A percentile compares a stretch with the other conserved stretches of the same genome.
These are phyloP conservation scores for Criorhina ranunculi DNA, from an alignment of 2,888 invertebrate genomes.

Conservation along the genomic window DNA sequence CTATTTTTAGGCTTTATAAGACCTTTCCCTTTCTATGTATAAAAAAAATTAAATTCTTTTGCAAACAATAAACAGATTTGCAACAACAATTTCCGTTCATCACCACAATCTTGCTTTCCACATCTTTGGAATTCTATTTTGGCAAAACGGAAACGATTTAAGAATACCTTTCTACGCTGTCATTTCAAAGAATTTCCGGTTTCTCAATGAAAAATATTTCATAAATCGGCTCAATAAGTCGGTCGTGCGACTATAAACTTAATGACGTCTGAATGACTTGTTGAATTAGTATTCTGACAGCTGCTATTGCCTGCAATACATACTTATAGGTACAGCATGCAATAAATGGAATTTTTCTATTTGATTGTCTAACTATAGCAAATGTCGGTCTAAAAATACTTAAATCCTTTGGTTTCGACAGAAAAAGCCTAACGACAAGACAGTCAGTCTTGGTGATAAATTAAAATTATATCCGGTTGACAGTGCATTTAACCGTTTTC, in stretches of 20 bases:
- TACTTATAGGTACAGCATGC: background rate
- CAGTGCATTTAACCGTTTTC: conserved; percentile 10
- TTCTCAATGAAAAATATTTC: background rate
- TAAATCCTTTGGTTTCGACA: no score
- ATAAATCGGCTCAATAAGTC: no score
- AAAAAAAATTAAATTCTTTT: no score
- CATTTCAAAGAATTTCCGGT: conserved; percentile 1
- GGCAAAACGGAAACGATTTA: background rate
- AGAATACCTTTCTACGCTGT: background rate
- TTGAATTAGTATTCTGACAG: background rate
- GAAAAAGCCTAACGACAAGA: background rate
- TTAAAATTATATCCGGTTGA: background rate
- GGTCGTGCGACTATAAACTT: no score
- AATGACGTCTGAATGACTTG: no score
- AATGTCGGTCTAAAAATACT: background rate
- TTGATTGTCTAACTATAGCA: background rate
- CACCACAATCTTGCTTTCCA: background rate
- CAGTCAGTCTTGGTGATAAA: background rate
- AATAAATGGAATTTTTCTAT: background rate
- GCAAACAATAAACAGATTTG: no score
- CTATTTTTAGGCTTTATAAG: no score
- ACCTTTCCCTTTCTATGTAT: no score
- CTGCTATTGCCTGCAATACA: background rate
- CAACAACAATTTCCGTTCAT: background rate
- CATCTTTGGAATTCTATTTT: background rate